Evolutionary conservation across 2,797 vertebrate genomes (phyloP), one percentile per base, ranked within the genome.

Genomic region (Eurystomus glaucurus): DNA sequence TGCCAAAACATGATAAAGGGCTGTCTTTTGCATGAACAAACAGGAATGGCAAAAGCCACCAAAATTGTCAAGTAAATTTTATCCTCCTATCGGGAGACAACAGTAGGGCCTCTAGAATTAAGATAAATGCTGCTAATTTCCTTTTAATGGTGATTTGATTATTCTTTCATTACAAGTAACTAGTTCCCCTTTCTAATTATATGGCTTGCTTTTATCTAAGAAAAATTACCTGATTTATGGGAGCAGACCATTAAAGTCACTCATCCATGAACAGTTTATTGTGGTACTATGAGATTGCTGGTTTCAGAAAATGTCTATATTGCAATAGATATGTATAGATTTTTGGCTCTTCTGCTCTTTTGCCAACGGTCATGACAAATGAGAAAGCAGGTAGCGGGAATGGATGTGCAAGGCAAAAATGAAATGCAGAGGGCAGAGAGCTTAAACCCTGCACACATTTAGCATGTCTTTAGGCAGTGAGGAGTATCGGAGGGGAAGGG

Each of bases 181-280:
- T 90, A 65, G 91, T 93, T 94, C 91, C 66, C 87, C 93, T 95
- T 96, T 96, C 89, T 95, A 94, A 96, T 96, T 93, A 93, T 72
- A 82, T 55, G 31, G 54, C 74, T 94, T 90, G 54, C 69, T 96
- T 97, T 94, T 94, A 71, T 85, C 91, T 75, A 86, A 88, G 87
- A 96, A 94, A 88, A 94, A 93, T 90, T 58, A 78, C 50, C 46
- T 54, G 41, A 3, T 90, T 88, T 84, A 65, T 78, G 39, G 18
- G 61, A 86, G 62, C n/a, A 50, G 76, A 79, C 69, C 41, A 69
- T 96, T 93, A 88, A 81, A 94, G 18, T 91, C 45, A 2, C 31
- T 92, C 80, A 90, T 90, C 85, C 55, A 11, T 88, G 91, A 93
- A 52, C 37, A 84, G 41, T 76, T 92, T 64, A 37, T 90, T 66